Conservation (phyloP, 1,140 invertebrate genomes). For the Neodiprion pinetum region DNA sequence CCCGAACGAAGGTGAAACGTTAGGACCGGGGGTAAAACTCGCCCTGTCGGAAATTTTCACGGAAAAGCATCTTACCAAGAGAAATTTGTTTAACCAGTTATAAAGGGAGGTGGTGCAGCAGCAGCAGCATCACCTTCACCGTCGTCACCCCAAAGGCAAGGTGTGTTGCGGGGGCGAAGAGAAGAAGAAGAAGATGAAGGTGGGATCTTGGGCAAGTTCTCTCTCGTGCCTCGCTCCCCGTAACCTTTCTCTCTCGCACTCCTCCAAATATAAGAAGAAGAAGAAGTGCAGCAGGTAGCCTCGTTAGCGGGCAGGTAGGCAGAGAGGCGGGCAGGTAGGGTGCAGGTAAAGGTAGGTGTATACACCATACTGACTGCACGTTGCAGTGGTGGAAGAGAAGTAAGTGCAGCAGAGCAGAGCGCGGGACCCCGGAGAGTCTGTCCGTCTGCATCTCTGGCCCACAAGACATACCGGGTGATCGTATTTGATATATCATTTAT, state of each 20-base stretch:
- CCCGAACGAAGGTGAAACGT: constrained; percentile 18
- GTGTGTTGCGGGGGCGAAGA: not conserved
- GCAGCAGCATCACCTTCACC: constrained; percentile 28
- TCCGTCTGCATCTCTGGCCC: constrained; percentile 36
- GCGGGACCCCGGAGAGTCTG: constrained; percentile 20
- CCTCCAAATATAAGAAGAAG: constrained; percentile 47
- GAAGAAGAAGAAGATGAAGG: constrained; percentile 20
- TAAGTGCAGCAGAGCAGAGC: too few species aligned
- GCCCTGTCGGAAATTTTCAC: constrained; percentile 17
- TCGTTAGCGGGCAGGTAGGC: constrained; percentile 61
- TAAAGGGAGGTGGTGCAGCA: constrained; percentile 40
- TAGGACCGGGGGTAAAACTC: constrained; percentile 9
- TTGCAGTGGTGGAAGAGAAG: too few species aligned
- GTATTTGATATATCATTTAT: not conserved
- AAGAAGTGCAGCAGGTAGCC: constrained; percentile 59
- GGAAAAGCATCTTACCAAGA: constrained; percentile 42
- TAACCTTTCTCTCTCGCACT: constrained; percentile 27
- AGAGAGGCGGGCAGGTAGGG: constrained; percentile 37
- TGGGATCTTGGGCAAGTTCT: not conserved
- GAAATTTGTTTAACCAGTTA: constrained; percentile 53
- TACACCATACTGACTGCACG: constrained; percentile 48
- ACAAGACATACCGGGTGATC: constrained; percentile 40
- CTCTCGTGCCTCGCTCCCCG: constrained; percentile 23
- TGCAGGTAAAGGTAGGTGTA: constrained; percentile 49
- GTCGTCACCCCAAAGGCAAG: constrained; percentile 3